Conservation (phyloP, 2,888 invertebrate genomes). For the Smittia aterrima region DNA sequence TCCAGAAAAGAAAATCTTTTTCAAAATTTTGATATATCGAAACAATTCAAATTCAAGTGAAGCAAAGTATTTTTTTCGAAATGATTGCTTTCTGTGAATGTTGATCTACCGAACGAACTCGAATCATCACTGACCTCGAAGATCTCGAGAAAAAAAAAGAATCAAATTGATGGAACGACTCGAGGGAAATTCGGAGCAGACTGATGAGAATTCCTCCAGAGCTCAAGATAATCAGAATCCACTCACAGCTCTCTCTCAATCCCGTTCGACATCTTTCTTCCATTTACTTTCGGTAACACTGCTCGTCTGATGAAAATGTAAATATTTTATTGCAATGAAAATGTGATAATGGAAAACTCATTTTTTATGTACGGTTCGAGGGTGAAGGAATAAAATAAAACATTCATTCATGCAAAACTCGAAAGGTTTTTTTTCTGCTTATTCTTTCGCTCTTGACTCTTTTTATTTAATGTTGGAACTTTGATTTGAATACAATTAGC, state of each 20-base stretch:
- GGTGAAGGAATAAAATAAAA: conserved; percentile 31
- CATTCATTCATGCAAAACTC: conserved; percentile 37
- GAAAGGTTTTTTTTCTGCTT: conserved; percentile 23
- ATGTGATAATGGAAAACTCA: conserved; percentile 40
- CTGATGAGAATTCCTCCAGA: neutral
- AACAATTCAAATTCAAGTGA: no score
- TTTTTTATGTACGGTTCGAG: conserved; percentile 36
- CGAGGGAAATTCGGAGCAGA: no score
- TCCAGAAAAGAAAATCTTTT: no score
- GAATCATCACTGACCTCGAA: no score
- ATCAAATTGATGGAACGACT: no score
- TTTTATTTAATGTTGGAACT: neutral
- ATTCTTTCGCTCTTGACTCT: neutral
- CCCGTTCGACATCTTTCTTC: conserved; percentile 38
- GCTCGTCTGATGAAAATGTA: conserved; percentile 31
- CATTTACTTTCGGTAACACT: conserved; percentile 31
- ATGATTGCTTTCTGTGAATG: no score
- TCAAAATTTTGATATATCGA: no score
- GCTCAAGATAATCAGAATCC: conserved; percentile 15
- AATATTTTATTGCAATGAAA: conserved; percentile 36
- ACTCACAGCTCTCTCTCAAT: conserved; percentile 14
- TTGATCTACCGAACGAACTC: no score
- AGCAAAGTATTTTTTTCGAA: no score
- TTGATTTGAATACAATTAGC: conserved; percentile 10
- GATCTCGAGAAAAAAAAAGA: no score